Evolutionary conservation across 2,113 vertebrate species (phyloP), one percentile per base, ranked within the genome.

Genomic region (Mormoops blainvillei): DNA sequence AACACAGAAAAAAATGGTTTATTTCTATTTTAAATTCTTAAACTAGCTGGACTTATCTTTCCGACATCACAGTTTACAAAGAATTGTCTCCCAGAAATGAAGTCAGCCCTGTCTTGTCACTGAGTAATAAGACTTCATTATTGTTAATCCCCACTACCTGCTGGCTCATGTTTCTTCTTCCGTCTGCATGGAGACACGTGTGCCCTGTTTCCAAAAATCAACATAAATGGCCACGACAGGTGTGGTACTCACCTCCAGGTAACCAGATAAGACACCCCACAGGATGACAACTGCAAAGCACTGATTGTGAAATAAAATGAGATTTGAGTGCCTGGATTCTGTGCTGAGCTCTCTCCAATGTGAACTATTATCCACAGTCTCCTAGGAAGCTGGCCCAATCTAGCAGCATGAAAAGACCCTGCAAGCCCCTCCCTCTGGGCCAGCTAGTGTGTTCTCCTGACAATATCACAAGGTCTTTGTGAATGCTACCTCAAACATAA

Each of bases 31-130:
- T 84, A 61, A 54, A 89, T 19, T 84, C 78, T 58, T 52, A 88
- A 94, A 63, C 95, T 96, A 94, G 88, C 54, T 31, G 54, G 36
- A 88, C 67, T 78, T 91, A 22, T n/a, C 58, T 50, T 85, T 81
- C 85, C 81, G 80, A 38, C 89, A 43, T 26, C 83, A 78, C n/a
- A 94, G 90, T 15, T 67, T 94, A n/a, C 18, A 80, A 81, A 86
- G 85, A 86, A 50, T 67, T 4, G 74, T 38, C 48, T 71, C 89
- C 82, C 71, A 65, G 68, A 97, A 97, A 95, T 28, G 41, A 95
- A 96, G 5, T 20, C 58, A 38, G 65, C 19, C 31, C 61, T 71
- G 31, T 87, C 89, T 83, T n/a, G 20, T 89, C 6, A 83, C 61
- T 48, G 54, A 97, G 61, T 63, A 67, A 90, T 43, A 82, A 33